Evolutionary conservation across 2,113 vertebrate species (phyloP), one percentile per base, ranked within the genome.

Genomic region (Scopus umbretta): DNA sequence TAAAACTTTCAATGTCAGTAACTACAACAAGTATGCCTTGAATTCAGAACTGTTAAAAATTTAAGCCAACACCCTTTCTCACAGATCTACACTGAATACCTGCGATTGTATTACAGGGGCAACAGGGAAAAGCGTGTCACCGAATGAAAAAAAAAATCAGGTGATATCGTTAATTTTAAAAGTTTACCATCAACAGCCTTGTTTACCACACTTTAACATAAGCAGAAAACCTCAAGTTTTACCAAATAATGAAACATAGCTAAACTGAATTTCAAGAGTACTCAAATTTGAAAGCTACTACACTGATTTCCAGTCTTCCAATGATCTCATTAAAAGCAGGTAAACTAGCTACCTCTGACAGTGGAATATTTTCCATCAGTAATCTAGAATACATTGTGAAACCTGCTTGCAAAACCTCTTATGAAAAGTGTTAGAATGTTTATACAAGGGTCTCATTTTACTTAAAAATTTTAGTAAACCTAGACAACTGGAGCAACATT

Each of bases 41-140:
- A 83, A 75, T 83, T 88, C 29, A 73, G 15, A 86, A n/a, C 13
- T 50, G 17, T 26, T 70, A 80, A 7, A 68, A 52, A 76, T 83
- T 53, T 36, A 86, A 93, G 27, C 21, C 40, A 85, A 43, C 21
- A 56, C 1, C 13, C 29, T 70, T 70, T 84, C 66, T 92, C 74
- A 89, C 16, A 56, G 27, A 34, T 34, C 58, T 42, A 4, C 6
- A 53, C 15, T 36, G 27, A 90, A 4, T n/a, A 70, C 29, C 13
- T 80, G 23, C 1, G 0, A 55, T 32, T 58, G 20, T 61, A 45
- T 58, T 80, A 62, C 0, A 2, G 4, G 8, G 63, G 26, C 47
- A 88, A 65, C 16, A 43, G 49, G 8, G 7, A 47, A 82, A 93
- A 82, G 17, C 20, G 36, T 6, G 16, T n/a, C n/a, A 50, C 2